Base-by-base conservation (phyloP, 2,113 vertebrate species). In the Menidia beryllina region DNA sequence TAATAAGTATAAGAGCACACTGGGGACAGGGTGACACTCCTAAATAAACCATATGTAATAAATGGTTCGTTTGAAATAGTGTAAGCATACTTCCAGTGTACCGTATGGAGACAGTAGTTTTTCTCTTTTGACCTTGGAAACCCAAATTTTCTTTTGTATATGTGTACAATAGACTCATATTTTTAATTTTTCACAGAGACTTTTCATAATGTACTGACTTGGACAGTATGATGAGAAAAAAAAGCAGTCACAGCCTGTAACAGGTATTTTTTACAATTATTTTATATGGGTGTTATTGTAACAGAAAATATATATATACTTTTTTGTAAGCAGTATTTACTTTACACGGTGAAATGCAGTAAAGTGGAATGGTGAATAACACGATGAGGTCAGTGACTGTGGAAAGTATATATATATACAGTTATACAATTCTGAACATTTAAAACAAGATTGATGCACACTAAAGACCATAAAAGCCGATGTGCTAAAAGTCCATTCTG, bases 361-460 rank as follows among this genome's bases (percentile, higher is more conserved):
- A 17, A 6, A 25, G 52, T 67, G 30, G 2, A 10, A 69, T 61
- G 7, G 45, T 26, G 36, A 60, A 50, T 0, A 26, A 34, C 0
- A 17, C 0, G 38, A 34, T 51, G 76, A 82, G 69, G 65, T 78
- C 52, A 71, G 14, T 65, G 54, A 62, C 1, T 50, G 38, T 23
- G 64, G 47, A n/a, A 26, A 39, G 14, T 38, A 56, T 75, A 25
- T 59, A 53, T 59, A 56, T 83, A 43, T 78, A 63, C 75, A 84
- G 36, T 79, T 59, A 61, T 59, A 77, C 63, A 77, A 34, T 63
- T 54, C 54, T 43, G 14, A 65, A 81, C 47, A 76, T 63, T 72
- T 79, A 83, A 88, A 85, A 84, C 51, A 45, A 58, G 23, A 75
- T 50, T 68, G 36, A 17, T 17, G 27, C 43, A 67, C 30, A 70